A percentile compares a stretch with the other conserved stretches of the same genome.
Conservation (phyloP, 2,797 vertebrate genomes). For the Eospalax fontanierii region DNA sequence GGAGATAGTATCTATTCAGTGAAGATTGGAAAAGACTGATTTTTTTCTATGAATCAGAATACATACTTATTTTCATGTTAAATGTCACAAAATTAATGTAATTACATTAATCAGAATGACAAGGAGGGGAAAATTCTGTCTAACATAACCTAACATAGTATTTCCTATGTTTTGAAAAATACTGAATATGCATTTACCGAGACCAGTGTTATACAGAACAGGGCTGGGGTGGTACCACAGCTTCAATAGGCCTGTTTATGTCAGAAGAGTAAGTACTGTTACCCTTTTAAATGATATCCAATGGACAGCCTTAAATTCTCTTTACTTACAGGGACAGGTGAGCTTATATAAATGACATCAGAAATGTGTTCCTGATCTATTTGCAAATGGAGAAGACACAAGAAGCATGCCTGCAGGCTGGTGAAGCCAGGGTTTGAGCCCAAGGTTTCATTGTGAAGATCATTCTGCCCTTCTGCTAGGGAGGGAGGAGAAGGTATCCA, state of each 20-base stretch:
- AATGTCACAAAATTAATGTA: background rate
- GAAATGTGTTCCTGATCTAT: background rate
- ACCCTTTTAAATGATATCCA: background rate
- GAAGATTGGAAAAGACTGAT: background rate
- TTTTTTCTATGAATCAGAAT: background rate
- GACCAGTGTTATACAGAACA: background rate
- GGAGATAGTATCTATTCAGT: background rate
- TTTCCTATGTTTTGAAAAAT: background rate
- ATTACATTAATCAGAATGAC: background rate
- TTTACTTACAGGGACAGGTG: background rate
- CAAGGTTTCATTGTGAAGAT: fast-evolving
- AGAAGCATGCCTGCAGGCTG: background rate
- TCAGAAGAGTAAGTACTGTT: background rate
- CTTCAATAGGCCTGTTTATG: background rate
- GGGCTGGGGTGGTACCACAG: background rate
- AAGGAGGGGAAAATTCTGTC: background rate
- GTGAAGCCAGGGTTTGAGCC: background rate
- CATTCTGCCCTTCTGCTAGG: background rate
- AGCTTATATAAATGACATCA: background rate
- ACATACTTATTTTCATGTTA: background rate
- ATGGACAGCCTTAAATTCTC: background rate
- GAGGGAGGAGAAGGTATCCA: background rate
- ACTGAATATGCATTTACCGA: background rate
- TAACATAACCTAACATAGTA: background rate
- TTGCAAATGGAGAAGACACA: background rate